Percentiles rank a stretch among this genome's conserved stretches.
These are phyloP conservation scores for Mesoclemmys tuberculata DNA, from an alignment of 2,113 vertebrate species.

Conservation along the genomic window DNA sequence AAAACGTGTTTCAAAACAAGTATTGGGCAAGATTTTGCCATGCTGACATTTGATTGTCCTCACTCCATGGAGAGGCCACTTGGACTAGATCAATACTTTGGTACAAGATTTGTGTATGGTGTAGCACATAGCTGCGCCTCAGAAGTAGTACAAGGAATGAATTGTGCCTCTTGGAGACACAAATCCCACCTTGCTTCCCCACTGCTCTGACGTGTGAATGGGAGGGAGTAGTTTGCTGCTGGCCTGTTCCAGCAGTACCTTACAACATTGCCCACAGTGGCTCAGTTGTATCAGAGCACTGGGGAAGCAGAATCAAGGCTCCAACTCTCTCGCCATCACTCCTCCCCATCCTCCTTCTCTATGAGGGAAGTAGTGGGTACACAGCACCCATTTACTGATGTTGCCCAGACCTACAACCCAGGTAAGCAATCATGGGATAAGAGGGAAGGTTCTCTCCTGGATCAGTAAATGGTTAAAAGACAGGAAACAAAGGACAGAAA, in stretches of 20 bases:
- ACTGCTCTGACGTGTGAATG: background rate
- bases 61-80: background rate
- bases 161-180: background rate
- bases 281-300: background rate
- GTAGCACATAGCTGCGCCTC: fast-evolving
- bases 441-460: fast-evolving
- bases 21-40: background rate
- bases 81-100: background rate
- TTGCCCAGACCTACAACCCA: background rate
- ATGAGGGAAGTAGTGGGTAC: no score
- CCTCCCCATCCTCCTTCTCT: fast-evolving
- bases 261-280: background rate
- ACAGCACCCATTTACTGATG: background rate
- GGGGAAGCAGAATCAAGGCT: background rate
- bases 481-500: background rate
- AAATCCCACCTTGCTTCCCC: background rate
- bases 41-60: background rate
- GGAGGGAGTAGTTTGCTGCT: background rate
- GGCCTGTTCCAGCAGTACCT: fast-evolving
- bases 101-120: background rate
- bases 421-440: background rate
- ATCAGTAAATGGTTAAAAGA: background rate
- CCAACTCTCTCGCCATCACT: background rate
- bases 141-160: fast-evolving
- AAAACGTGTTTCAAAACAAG: conserved; percentile 52